Evolutionary conservation across 2,888 invertebrate genomes (phyloP), one percentile per base, ranked within the genome.

Genomic region (Iphiclides podalirius): DNA sequence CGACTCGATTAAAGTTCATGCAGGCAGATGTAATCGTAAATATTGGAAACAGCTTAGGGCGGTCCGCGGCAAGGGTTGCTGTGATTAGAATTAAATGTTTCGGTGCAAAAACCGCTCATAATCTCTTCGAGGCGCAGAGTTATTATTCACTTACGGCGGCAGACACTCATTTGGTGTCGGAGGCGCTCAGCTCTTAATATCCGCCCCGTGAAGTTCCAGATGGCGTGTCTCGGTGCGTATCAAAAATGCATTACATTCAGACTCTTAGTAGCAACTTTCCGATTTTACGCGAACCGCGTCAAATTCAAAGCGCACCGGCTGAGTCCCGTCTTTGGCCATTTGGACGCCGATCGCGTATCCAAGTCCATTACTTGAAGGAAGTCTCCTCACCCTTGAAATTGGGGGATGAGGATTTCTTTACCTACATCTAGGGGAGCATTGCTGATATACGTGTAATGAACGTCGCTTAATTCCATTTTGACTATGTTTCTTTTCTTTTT

Each of bases 241-340:
- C 55, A 57, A 56, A 57, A 42, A 52, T 52, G 55, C 54, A 56
- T 59, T 55, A 55, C 52, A 38, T 36, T 47, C 35, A 48, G 45
- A 4, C 17, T 38, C 37, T 48, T 23, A 35, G 42, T n/a, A 14
- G 14, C 16, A 12, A 17, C 33, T 13, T n/a, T 3, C 3, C 20
- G 20, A 41, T 14, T 41, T 40, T 40, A 14, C 40, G 15, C 28
- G 28, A 31, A 31, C n/a, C 2, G 8, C 39, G 13, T 41, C 41
- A 17, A 41, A 41, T 17, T 7, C 13, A 9, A 31, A 41, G 13
- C 51, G 26, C 26, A 8, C n/a, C 20, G 6, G 20, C 6, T 2
- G 26, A 26, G 8, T 49, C 51, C n/a, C n/a, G 55, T 55, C 54
- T 50, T 40, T 33, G 39, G 15, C 46, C 20, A 48, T 56, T 54